phyloP scores from a whole-genome alignment of 2,888 invertebrate species.

The Trichopoda pennipes region DNA sequence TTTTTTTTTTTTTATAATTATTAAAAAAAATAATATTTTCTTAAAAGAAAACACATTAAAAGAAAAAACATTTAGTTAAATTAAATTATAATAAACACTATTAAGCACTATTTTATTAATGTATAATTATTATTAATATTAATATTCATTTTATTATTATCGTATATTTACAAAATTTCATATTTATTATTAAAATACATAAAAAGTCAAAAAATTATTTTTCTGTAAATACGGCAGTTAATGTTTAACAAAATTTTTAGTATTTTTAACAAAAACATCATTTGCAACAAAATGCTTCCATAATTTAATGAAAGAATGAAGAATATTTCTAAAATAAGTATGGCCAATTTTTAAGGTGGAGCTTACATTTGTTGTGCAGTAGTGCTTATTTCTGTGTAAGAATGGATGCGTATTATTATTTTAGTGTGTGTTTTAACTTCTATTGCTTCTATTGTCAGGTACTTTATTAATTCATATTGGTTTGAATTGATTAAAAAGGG shows the following conservation, averaged over 20 bases:
- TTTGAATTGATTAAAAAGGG: slow-evolving; percentile 13
- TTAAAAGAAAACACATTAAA: background rate
- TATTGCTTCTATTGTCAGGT: slow-evolving; percentile 72
- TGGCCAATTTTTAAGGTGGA: background rate
- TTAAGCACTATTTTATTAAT: background rate
- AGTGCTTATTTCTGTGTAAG: background rate
- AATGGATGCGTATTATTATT: background rate
- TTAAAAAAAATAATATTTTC: slow-evolving; percentile 11
- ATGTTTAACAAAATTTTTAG: too few species aligned
- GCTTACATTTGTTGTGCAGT: background rate
- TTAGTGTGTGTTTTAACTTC: slow-evolving; percentile 26
- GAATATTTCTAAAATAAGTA: background rate
- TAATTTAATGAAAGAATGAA: background rate
- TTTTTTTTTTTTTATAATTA: slow-evolving; percentile 18
- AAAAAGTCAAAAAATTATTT: background rate
- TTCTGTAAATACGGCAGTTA: background rate
- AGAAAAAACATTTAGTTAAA: background rate
- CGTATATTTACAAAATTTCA: too few species aligned
- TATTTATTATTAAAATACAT: too few species aligned
- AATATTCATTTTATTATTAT: background rate
- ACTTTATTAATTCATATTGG: slow-evolving; percentile 65
- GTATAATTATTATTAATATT: background rate
- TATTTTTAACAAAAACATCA: too few species aligned
- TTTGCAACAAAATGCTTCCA: too few species aligned
- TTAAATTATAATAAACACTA: background rate